Evolutionary conservation across 2,797 vertebrate genomes (phyloP).

Genomic region (Vespertilio murinus): DNA sequence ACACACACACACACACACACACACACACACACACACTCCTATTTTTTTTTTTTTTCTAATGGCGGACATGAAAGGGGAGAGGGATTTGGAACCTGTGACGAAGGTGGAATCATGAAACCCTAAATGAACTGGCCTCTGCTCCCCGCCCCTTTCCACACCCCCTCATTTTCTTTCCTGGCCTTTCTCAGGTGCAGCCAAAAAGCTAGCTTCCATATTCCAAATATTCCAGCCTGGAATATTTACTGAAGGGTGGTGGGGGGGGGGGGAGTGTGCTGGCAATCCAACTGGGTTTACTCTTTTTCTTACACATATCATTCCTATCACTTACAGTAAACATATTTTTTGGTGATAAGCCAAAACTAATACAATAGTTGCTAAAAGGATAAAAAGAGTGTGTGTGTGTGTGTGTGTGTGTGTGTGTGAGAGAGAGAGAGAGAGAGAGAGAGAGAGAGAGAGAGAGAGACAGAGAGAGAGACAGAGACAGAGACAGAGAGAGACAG

Average conservation of each 20-base stretch:
- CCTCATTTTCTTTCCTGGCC: background rate
- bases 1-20: background rate
- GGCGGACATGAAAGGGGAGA: background rate
- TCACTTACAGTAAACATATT: background rate
- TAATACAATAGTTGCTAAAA: background rate
- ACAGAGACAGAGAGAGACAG: too few relatives aligned
- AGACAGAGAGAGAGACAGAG: too few relatives aligned
- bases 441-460: too few relatives aligned
- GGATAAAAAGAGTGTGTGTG: background rate
- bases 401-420: background rate
- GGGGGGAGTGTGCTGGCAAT: background rate
- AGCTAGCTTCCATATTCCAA: background rate
- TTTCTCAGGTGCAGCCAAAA: background rate
- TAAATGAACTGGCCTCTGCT: background rate
- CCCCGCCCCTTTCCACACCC: background rate
- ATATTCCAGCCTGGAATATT: background rate
- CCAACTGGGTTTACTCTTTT: background rate
- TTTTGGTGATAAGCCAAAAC: background rate
- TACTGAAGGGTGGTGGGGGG: background rate
- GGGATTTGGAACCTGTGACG: constrained; percentile 3
- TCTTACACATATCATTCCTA: background rate
- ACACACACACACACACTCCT: background rate
- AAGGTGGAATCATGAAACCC: background rate
- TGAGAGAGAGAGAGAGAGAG: too few relatives aligned
- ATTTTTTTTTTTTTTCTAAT: background rate